These are phyloP conservation scores for Zootoca vivipara DNA, from an alignment of 2,113 vertebrate species.

Conservation along the genomic window DNA sequence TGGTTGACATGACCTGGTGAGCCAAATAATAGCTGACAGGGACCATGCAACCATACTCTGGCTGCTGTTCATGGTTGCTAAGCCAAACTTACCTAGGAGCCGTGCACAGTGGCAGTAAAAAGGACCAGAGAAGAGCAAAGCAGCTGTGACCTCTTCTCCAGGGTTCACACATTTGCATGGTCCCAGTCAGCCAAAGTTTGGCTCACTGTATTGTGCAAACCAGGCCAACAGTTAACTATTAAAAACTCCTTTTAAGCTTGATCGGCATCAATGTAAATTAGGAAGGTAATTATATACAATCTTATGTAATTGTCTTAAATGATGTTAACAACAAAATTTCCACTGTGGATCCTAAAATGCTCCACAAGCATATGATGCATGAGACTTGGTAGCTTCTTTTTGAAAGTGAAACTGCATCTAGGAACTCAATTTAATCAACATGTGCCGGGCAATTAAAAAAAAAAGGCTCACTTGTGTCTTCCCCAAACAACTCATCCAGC, in stretches of 20 bases:
- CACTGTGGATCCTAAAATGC: background rate
- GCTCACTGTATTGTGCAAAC: too few species aligned
- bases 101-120: too few species aligned
- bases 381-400: background rate
- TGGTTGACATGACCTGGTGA: too few species aligned
- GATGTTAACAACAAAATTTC: background rate
- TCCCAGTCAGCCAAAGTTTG: too few species aligned
- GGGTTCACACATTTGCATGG: too few species aligned
- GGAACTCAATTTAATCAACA: constrained; percentile 25
- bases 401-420: too few species aligned
- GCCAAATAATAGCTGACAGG: too few species aligned
- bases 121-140: too few species aligned
- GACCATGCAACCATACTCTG: too few species aligned
- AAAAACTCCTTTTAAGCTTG: constrained; percentile 12
- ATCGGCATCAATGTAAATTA: constrained; percentile 25
- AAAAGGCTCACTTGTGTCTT: constrained; percentile 39
- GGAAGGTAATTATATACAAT: constrained; percentile 28
- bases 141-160: too few species aligned
- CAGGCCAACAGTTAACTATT: background rate
- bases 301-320: constrained; percentile 27
- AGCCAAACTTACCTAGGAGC: too few species aligned
- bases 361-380: background rate
- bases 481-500: constrained; percentile 42
- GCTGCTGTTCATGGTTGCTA: too few species aligned
- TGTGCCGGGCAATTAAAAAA: constrained; percentile 30